Base-by-base conservation (phyloP, 2,888 invertebrate species). In the Penaeus monodon region DNA sequence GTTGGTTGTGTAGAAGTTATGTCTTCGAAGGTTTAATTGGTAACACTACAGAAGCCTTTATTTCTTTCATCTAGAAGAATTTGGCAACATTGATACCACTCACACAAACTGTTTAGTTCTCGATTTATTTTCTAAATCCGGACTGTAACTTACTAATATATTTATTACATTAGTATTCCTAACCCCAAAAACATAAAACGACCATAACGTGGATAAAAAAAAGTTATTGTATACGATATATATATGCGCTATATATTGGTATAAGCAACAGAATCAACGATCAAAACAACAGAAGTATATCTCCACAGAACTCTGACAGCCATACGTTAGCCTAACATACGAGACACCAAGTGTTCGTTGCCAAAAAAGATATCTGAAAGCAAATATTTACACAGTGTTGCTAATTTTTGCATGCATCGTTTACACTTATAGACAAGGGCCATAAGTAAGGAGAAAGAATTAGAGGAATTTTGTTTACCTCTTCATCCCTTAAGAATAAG, bases 261-360 rank as follows among this genome's bases (percentile, higher is more conserved):
- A 77, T 77, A 77, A 77, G 77, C 77, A 27, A 77, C 77, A 77
- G n/a, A 77, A 77, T 49, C 57, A 14, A 77, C 77, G 44, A 20
- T 49, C 24, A n/a, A 27, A 77, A 77, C 77, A 49, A 77, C 57
- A 77, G 49, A 77, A 77, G 77, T 17, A 49, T 77, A 77, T 77
- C 27, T 27, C 24, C 33, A 44, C 77, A 49, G 57, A 44, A 57
- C 57, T 77, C 73, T 77, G 77, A 44, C 49, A 49, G 7, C 27
- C 70, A 70, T 27, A 29, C 70, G 14, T 70, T 29, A 27, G 29
- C 27, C 70, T 70, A 70, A 70, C 70, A 29, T 70, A 77, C 44
- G 57, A 29, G n/a, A 49, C 24, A 77, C 77, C 22, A 77, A 77
- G 77, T 77, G 77, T 77, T 77, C 77, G 77, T 77, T 77, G 77